phyloP scores from a whole-genome alignment of 2,113 vertebrate species.

The Phrynocephalus versicolor region DNA sequence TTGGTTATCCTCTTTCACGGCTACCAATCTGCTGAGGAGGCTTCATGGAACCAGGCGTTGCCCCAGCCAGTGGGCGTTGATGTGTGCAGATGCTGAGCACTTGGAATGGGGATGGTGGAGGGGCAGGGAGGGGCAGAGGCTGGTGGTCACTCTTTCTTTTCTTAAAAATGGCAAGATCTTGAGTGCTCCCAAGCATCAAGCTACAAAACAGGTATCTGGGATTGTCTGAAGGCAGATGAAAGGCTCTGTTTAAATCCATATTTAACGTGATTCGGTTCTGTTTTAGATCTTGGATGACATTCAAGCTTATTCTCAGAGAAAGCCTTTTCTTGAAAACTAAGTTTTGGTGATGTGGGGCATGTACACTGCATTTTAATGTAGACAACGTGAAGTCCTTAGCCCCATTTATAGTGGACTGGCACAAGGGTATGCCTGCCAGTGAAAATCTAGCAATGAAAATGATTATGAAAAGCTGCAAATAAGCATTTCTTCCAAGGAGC shows the following conservation, averaged over 20 bases:
- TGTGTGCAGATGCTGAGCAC: conserved; percentile 45
- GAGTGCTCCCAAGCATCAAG: background rate
- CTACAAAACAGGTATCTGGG: fast-evolving
- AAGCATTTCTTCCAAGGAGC: fast-evolving
- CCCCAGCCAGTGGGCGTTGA: conserved; percentile 16
- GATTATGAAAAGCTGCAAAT: background rate
- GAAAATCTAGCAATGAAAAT: background rate
- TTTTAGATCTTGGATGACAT: background rate
- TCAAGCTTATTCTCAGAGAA: background rate
- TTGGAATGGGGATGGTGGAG: conserved; percentile 29
- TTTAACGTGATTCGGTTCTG: background rate
- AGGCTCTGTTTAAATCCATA: fast-evolving
- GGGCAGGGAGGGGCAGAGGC: background rate
- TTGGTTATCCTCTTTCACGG: conserved; percentile 28
- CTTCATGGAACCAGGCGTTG: conserved; percentile 51
- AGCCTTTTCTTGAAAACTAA: background rate
- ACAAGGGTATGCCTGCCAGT: background rate
- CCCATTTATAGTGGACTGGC: background rate
- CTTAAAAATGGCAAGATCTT: conserved; percentile 8
- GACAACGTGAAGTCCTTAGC: background rate
- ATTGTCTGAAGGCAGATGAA: conserved; percentile 30
- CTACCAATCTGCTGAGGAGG: conserved; percentile 37
- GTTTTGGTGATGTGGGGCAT: background rate
- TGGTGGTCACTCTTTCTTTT: conserved; percentile 7
- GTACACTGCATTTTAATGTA: background rate